phyloP scores from a whole-genome alignment of 2,888 invertebrate species.

The Blastobasis adustella region DNA sequence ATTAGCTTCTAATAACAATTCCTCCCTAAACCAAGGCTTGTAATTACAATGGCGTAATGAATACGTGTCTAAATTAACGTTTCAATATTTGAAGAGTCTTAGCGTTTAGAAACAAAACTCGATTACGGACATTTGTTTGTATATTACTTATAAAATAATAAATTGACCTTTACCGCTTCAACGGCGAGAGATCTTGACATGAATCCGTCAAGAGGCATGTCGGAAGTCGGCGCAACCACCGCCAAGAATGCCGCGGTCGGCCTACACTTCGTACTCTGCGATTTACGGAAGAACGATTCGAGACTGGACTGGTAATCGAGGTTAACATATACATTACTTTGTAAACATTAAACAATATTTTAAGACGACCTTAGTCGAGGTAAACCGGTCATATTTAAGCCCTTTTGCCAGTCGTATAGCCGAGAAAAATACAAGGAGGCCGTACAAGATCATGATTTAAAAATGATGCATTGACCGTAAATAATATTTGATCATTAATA shows the following conservation, averaged over 20 bases:
- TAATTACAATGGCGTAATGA: no score
- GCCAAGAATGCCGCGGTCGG: constrained; percentile 8
- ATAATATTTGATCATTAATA: constrained; percentile 2
- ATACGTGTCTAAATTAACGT: neutral
- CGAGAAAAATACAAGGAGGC: constrained; percentile 3
- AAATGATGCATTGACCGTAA: neutral
- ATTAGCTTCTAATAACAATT: no score
- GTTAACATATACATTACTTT: constrained; percentile 22
- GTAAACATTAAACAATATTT: constrained; percentile 5
- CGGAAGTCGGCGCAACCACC: constrained; percentile 28
- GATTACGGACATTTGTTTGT: constrained; percentile 1
- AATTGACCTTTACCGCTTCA: constrained; percentile 29
- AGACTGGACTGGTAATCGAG: constrained; percentile 29
- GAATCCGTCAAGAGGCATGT: constrained; percentile 28
- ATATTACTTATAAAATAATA: constrained; percentile 4
- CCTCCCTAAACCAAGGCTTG: no score
- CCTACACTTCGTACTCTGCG: constrained; percentile 3
- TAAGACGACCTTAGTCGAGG: constrained; percentile 34
- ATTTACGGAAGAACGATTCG: constrained; percentile 35
- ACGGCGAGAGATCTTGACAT: constrained; percentile 43
- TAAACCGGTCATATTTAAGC: constrained; percentile 30
- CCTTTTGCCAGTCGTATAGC: constrained; percentile 10
- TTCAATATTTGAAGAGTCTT: no score
- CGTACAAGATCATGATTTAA: constrained; percentile 1
- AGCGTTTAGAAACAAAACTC: no score